These are phyloP conservation scores for Neodiprion lecontei DNA, from an alignment of 1,140 invertebrate species.

Conservation along the genomic window DNA sequence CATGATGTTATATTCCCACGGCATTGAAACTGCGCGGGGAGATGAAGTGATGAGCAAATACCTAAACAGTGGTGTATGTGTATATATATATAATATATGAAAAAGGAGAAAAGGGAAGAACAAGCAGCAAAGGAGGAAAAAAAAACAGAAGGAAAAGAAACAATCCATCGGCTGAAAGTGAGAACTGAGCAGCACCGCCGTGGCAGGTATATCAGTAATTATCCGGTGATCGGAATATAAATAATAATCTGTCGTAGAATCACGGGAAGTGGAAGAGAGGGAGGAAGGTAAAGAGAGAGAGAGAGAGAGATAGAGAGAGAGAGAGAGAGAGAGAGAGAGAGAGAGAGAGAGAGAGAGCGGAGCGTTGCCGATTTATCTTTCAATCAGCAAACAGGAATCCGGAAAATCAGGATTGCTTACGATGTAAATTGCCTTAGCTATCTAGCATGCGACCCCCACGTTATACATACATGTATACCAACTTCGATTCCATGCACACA, in stretches of 20 bases:
- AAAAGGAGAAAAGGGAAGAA: background rate
- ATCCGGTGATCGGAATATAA: background rate
- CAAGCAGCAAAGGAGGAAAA: background rate
- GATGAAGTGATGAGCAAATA: too few relatives aligned
- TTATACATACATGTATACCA: background rate
- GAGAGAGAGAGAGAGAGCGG: too few relatives aligned
- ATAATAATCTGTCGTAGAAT: background rate
- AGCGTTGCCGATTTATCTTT: slow-evolving; percentile 42
- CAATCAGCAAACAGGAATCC: slow-evolving; percentile 42
- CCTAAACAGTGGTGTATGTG: too few relatives aligned
- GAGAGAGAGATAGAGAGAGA: too few relatives aligned
- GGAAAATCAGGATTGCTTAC: slow-evolving; percentile 42
- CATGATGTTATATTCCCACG: too few relatives aligned
- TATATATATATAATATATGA: too few relatives aligned
- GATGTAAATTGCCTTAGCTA: slow-evolving; percentile 41
- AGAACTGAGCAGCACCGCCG: too few relatives aligned
- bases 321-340: too few relatives aligned
- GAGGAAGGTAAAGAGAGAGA: too few relatives aligned
- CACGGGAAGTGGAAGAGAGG: too few relatives aligned
- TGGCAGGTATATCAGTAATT: background rate
- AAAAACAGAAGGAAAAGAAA: background rate
- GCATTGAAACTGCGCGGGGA: too few relatives aligned
- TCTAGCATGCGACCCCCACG: background rate
- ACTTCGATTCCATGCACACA: background rate
- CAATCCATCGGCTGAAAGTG: background rate